phyloP scores from a whole-genome alignment of 2,797 vertebrate species.

The Epinephelus coioides region DNA sequence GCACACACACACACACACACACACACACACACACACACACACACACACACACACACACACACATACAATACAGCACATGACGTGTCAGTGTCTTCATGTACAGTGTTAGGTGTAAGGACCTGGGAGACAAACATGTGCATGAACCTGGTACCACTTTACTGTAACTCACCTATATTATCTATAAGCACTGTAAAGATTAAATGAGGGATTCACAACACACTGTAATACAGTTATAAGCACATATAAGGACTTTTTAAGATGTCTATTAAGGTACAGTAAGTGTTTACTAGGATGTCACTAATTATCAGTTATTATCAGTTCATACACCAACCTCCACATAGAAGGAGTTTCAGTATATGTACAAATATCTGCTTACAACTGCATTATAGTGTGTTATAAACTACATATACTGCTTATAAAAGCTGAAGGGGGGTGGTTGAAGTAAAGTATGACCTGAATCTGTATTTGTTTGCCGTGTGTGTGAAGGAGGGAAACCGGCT shows the following conservation, averaged over 20 bases:
- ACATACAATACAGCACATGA: constrained; percentile 35
- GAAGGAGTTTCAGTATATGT: not conserved
- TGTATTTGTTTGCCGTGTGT: constrained; percentile 31
- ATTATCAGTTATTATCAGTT: not conserved
- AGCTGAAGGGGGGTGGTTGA: not conserved
- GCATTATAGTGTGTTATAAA: constrained; percentile 24
- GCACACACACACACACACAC: too few species aligned
- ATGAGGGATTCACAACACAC: constrained; percentile 31
- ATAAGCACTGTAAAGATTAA: not conserved
- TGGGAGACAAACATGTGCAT: constrained; percentile 35
- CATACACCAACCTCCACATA: not conserved
- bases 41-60: constrained; percentile 12
- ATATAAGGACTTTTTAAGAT: not conserved
- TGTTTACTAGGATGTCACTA: not conserved
- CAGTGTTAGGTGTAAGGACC: constrained; percentile 56
- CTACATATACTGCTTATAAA: constrained; percentile 4
- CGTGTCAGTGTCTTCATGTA: constrained; percentile 55
- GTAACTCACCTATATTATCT: constrained; percentile 6
- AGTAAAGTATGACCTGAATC: constrained; percentile 51
- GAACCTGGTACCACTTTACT: constrained; percentile 35
- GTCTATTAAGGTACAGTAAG: not conserved
- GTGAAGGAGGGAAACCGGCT: constrained; percentile 44
- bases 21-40: too few species aligned
- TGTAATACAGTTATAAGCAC: constrained; percentile 15
- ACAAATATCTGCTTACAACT: not conserved